These are phyloP conservation scores for Cataglyphis rosenhaueri DNA, from an alignment of 2,888 invertebrate genomes.

Conservation along the genomic window DNA sequence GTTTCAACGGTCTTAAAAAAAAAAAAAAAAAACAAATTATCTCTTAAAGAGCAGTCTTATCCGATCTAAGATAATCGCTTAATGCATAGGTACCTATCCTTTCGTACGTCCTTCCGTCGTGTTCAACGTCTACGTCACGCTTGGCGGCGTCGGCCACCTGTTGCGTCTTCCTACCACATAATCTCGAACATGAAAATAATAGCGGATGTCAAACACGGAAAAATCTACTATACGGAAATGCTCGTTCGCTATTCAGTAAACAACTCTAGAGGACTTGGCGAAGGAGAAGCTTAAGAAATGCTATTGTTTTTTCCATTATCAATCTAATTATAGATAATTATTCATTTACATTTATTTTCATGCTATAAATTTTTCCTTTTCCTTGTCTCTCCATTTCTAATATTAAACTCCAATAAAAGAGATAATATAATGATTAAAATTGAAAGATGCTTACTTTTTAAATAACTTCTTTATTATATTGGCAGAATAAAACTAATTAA, in stretches of 20 bases:
- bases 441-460: background rate
- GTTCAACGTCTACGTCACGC: constrained; percentile 79
- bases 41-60: constrained; percentile 57
- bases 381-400: background rate
- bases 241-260: background rate
- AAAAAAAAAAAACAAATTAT: constrained; percentile 51
- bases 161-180: constrained; percentile 73
- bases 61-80: constrained; percentile 66
- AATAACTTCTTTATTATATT: background rate
- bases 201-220: constrained; percentile 29
- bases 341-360: background rate
- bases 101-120: constrained; percentile 73
- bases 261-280: constrained; percentile 6
- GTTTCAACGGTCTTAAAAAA: background rate
- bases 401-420: background rate
- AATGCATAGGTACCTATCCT: constrained; percentile 71
- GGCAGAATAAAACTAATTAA: background rate
- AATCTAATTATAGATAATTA: background rate
- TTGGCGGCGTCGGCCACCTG: constrained; percentile 78
- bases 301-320: too few relatives aligned
- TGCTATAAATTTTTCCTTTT: background rate
- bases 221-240: background rate
- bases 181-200: constrained; percentile 62
- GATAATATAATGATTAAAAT: background rate
- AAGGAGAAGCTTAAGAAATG: background rate